Evolutionary conservation across 2,888 invertebrate species (phyloP).

Genomic region (Palloptera scutellata): DNA sequence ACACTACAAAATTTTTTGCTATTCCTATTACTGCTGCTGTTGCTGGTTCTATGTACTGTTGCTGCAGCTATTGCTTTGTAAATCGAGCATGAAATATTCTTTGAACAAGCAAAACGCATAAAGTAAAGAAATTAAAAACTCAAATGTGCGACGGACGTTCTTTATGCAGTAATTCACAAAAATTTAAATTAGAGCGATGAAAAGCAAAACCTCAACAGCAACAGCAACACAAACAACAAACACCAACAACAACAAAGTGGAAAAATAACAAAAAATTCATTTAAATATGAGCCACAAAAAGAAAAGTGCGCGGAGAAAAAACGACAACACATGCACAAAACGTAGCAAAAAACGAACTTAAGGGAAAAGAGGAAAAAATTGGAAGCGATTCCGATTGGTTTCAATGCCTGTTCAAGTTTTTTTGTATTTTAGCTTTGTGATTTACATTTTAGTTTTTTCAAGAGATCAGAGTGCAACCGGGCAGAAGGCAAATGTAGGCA

Average conservation of each 20-base stretch:
- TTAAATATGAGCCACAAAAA: conserved; percentile 1
- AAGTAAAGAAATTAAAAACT: conserved; percentile 7
- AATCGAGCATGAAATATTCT: conserved; percentile 31
- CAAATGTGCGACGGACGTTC: background rate
- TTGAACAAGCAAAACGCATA: conserved; percentile 12
- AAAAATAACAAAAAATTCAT: background rate
- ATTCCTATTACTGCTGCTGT: background rate
- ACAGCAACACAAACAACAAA: background rate
- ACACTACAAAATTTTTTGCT: background rate
- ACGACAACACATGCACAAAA: conserved; percentile 8
- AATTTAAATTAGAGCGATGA: conserved; percentile 21
- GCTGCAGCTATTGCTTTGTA: conserved; percentile 1
- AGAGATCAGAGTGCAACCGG: background rate
- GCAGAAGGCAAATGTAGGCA: background rate
- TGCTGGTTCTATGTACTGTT: background rate
- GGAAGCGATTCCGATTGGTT: background rate
- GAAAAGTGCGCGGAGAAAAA: background rate
- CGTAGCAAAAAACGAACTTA: background rate
- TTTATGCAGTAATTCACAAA: conserved; percentile 19
- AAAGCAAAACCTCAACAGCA: conserved; percentile 19
- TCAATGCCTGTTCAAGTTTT: too few species aligned
- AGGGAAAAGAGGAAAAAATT: background rate
- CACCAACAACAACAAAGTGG: background rate
- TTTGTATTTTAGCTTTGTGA: too few species aligned
- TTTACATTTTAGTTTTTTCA: too few species aligned